phyloP scores from a whole-genome alignment of 2,113 vertebrate species.

The Corythaixoides concolor region DNA sequence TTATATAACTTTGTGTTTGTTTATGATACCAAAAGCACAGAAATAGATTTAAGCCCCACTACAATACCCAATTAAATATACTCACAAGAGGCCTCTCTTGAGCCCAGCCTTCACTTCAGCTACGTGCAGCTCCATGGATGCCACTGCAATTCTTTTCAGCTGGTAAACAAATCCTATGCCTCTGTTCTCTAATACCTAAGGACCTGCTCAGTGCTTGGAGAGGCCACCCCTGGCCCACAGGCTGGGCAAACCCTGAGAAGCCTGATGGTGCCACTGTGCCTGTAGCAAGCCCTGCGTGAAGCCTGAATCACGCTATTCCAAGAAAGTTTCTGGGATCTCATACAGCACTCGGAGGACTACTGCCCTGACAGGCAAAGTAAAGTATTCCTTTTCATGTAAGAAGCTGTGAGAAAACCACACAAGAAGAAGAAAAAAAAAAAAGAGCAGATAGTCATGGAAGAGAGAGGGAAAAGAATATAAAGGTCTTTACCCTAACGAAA shows the following conservation, averaged over 20 bases:
- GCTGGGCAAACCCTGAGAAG: background rate
- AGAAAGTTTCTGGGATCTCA: background rate
- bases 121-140: background rate
- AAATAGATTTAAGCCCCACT: background rate
- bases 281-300: background rate
- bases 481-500: background rate
- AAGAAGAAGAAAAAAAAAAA: no score
- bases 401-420: background rate
- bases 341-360: background rate
- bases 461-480: background rate
- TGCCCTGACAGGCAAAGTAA: background rate
- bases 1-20: background rate
- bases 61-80: background rate
- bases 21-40: background rate
- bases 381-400: background rate
- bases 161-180: background rate
- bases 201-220: background rate
- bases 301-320: background rate
- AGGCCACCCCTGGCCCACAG: background rate
- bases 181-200: background rate
- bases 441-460: background rate
- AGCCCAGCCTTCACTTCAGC: background rate
- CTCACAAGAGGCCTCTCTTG: fast-evolving
- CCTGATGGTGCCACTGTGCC: background rate
- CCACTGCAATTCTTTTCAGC: background rate